Evolutionary conservation across 2,113 vertebrate species (phyloP), one percentile per base, ranked within the genome.

Genomic region (Azemiops feae): DNA sequence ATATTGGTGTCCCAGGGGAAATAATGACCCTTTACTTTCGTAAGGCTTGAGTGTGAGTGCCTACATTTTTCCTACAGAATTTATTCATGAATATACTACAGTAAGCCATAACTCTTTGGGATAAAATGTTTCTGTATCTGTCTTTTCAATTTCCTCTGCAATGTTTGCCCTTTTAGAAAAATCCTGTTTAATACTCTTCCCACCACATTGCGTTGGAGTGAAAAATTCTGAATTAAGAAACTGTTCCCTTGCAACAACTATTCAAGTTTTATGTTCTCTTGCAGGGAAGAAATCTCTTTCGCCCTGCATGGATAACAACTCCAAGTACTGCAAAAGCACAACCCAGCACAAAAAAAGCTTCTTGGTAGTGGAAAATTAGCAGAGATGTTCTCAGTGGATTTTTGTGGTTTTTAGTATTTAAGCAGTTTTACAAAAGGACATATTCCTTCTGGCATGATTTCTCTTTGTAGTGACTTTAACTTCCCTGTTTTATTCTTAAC

Each of bases 221-320:
- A 91, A 91, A 85, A 93, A 53, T 91, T 86, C 45, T 57, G 88
- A 89, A 92, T n/a, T 20, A 88, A 86, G 92, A 50, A 88, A 57
- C 22, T 34, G 1, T 53, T 91, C 9, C n/a, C 86, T 91, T 57
- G 43, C 53, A n/a, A 10, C 34, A 85, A 25, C 88, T 58, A 47
- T 30, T 45, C 9, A 85, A 85, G 27, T 45, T 53, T 23, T 85
- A 57, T 57, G 47, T 50, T 89, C 87, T 57, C 11, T 89, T 52
- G 30, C 64, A 89, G 74, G 25, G 52, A 74, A 45, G 53, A 81
- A 85, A 92, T 92, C 64, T 57, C 69, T 89, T 81, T 50, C n/a
- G 4, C 27, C 6, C 39, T 18, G 39, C 87, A n/a, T 47, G 25
- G 43, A 5, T 57, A 50, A 81, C 88, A 54, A 92, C 55, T 81